phyloP scores from a whole-genome alignment of 2,113 vertebrate genomes.

The Scalopus aquaticus region DNA sequence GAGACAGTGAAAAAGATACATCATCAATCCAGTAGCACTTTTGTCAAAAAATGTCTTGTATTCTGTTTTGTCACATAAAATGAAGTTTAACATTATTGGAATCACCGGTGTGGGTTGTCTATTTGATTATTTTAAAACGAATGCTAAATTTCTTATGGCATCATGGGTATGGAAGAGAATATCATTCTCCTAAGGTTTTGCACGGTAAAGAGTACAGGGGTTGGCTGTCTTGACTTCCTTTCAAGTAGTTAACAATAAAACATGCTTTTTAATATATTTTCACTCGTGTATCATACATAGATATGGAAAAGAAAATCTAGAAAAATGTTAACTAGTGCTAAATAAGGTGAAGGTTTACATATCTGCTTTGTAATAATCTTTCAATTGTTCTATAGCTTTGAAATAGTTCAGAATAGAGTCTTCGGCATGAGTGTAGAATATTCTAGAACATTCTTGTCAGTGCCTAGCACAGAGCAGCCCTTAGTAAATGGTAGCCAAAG shows the following conservation, averaged over 20 bases:
- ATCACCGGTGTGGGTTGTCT: background rate
- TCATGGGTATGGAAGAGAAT: background rate
- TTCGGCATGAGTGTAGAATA: background rate
- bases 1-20: background rate
- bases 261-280: background rate
- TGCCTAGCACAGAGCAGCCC: background rate
- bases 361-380: background rate
- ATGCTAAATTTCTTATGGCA: background rate
- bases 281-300: background rate
- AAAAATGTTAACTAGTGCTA: background rate
- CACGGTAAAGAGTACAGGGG: background rate
- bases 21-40: background rate
- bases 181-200: background rate
- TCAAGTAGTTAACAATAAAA: background rate
- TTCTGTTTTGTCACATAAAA: background rate
- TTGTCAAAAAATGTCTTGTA: background rate
- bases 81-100: background rate
- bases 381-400: background rate
- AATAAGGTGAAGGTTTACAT: background rate
- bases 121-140: background rate
- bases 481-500: background rate
- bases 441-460: fast-evolving
- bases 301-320: background rate
- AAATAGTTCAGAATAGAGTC: background rate
- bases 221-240: background rate